Evolutionary conservation across 2,888 invertebrate species (phyloP), one percentile per base, ranked within the genome.

Genomic region (Schrankia costaestrigalis): DNA sequence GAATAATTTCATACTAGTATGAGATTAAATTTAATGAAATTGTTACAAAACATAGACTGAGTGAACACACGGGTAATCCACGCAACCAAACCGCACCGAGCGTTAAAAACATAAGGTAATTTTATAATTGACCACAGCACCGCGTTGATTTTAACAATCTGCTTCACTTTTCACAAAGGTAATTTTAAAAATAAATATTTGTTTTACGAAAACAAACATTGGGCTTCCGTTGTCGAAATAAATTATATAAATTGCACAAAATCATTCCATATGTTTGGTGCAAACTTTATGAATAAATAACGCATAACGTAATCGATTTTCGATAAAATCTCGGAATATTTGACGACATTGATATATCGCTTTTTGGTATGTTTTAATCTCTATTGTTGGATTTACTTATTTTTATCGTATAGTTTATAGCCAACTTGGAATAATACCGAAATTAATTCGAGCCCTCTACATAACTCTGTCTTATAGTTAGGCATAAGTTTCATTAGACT

Each of bases 101-200:
- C 41, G 43, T 46, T 53, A 59, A 55, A 35, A 57, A 46, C 41
- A 52, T 43, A 40, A 45, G 36, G 46, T 60, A 59, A 63, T 67
- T 67, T 62, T 54, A 56, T 63, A 54, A 68, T 60, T 61, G 52
- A 47, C 36, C 44, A 35, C 7, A 44, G 40, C 44, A 35, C 7
- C 45, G 40, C 56, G 63, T 63, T 60, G 66, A 62, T 59, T 67
- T 60, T 63, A 43, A 42, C 56, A 56, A 60, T 49, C 49, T 41
- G 14, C 36, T 21, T n/a, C 26, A 7, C 25, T 9, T 11, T 30
- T 41, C 46, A 35, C 55, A 30, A 45, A 10, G 55, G 31, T 54
- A 63, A 64, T 60, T 65, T 53, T 30, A 41, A 58, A 68, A 63
- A 60, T 60, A 70, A 68, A 69, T 61, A 68, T 54, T 57, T 48